phyloP scores from a whole-genome alignment of 2,888 invertebrate genomes.

The Cheilosia variabilis region DNA sequence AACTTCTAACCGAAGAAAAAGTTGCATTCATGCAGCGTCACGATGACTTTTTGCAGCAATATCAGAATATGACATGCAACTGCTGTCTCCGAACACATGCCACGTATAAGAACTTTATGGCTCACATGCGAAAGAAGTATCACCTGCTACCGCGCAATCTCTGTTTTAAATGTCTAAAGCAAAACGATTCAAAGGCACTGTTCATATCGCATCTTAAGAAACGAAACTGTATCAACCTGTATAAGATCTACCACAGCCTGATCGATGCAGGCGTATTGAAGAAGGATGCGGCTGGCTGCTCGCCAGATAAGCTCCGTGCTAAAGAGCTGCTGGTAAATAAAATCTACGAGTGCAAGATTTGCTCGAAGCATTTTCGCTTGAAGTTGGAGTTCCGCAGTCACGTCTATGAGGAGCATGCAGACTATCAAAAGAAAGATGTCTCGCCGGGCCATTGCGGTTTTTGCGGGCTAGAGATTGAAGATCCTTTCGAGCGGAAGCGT shows the following conservation, averaged over 20 bases:
- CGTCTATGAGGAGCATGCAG: slow-evolving; percentile 83
- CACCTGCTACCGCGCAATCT: slow-evolving; percentile 82
- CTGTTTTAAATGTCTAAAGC: slow-evolving; percentile 83
- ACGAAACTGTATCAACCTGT: slow-evolving; percentile 83
- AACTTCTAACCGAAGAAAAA: slow-evolving; percentile 81
- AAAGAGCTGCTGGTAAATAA: slow-evolving; percentile 83
- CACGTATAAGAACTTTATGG: slow-evolving; percentile 84
- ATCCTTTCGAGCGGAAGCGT: slow-evolving; percentile 82
- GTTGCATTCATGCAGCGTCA: slow-evolving; percentile 82
- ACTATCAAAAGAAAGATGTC: slow-evolving; percentile 82
- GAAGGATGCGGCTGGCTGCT: slow-evolving; percentile 54
- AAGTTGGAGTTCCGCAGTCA: slow-evolving; percentile 83
- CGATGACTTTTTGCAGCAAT: slow-evolving; percentile 83
- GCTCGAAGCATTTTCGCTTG: slow-evolving; percentile 82
- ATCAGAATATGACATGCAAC: slow-evolving; percentile 83
- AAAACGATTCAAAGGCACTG: slow-evolving; percentile 83
- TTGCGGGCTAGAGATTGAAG: slow-evolving; percentile 82
- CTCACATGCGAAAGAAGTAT: slow-evolving; percentile 83
- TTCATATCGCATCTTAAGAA: slow-evolving; percentile 84
- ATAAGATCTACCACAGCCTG: slow-evolving; percentile 80
- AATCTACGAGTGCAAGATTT: slow-evolving; percentile 83
- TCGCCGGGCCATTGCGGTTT: slow-evolving; percentile 82
- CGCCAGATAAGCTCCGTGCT: slow-evolving; percentile 81
- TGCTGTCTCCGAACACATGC: slow-evolving; percentile 82
- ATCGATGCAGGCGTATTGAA: slow-evolving; percentile 78